Evolutionary conservation across 2,888 invertebrate species (phyloP).

Genomic region (Agonopterix subpropinquella): DNA sequence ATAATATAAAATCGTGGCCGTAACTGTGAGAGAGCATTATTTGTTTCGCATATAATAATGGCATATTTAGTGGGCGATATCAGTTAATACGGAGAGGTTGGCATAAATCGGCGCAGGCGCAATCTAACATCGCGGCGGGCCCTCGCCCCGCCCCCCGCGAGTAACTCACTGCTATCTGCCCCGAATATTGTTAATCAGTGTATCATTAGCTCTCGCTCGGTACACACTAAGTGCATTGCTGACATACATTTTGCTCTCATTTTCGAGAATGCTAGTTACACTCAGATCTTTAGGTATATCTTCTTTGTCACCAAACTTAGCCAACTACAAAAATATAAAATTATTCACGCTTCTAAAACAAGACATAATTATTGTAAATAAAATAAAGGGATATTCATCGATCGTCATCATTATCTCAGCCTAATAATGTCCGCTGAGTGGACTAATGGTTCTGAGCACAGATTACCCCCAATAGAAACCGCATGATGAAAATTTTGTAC

Average conservation of each 20-base stretch:
- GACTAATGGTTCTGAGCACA: too few relatives aligned
- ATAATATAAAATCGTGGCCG: slow-evolving; percentile 25
- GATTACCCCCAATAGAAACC: too few relatives aligned
- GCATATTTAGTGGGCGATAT: slow-evolving; percentile 73
- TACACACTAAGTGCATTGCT: slow-evolving; percentile 35
- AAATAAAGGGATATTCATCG: too few relatives aligned
- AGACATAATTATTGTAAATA: too few relatives aligned
- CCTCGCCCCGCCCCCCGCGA: slow-evolving; percentile 51
- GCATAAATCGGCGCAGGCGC: slow-evolving; percentile 65
- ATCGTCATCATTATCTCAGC: too few relatives aligned
- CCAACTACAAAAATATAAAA: too few relatives aligned
- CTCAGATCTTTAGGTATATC: too few relatives aligned
- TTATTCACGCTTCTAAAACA: too few relatives aligned
- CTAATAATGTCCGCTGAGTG: too few relatives aligned
- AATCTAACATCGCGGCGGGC: slow-evolving; percentile 59
- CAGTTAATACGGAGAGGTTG: slow-evolving; percentile 69
- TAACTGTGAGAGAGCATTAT: slow-evolving; percentile 54
- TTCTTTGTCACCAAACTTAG: too few relatives aligned
- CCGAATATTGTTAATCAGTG: slow-evolving; percentile 76
- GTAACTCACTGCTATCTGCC: slow-evolving; percentile 70
- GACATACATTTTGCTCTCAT: background rate
- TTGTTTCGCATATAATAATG: slow-evolving; percentile 72
- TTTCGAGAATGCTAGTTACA: too few relatives aligned
- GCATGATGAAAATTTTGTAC: too few relatives aligned
- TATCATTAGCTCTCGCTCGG: slow-evolving; percentile 59